These are phyloP conservation scores for Mesoclemmys tuberculata DNA, from an alignment of 2,113 vertebrate genomes.

Conservation along the genomic window DNA sequence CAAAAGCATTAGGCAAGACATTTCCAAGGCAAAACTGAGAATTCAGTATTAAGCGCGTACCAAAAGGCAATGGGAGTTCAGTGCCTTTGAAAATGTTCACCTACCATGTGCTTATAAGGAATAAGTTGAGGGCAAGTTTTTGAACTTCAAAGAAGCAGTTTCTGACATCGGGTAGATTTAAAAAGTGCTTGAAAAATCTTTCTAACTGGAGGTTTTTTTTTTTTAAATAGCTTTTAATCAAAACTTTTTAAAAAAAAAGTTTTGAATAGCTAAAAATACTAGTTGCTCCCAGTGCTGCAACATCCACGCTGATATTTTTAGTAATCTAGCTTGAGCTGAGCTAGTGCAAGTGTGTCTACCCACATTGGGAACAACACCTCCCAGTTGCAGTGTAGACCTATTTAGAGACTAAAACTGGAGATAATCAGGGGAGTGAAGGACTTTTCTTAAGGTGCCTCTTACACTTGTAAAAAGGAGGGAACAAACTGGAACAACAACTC, in stretches of 20 bases:
- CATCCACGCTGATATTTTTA: no score
- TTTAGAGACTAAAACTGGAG: no score
- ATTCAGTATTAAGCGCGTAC: neutral
- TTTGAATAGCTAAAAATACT: neutral
- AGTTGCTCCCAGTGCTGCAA: no score
- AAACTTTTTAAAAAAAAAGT: neutral
- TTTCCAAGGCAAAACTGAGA: neutral
- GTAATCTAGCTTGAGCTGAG: no score
- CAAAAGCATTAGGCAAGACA: neutral
- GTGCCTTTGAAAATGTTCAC: neutral
- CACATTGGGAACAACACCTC: no score
- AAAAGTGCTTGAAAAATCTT: neutral
- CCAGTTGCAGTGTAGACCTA: no score
- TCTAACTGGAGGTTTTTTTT: neutral
- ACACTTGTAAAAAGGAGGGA: no score
- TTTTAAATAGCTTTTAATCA: no score
- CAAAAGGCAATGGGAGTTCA: neutral
- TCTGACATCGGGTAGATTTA: neutral
- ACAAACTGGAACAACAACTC: no score
- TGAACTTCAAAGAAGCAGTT: neutral
- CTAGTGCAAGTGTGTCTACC: no score
- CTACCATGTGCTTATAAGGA: neutral
- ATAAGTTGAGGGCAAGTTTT: neutral
- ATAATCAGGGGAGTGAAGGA: no score
- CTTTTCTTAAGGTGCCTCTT: no score